Evolutionary conservation across 2,888 invertebrate species (phyloP).

Genomic region (Odontocerum albicorne): DNA sequence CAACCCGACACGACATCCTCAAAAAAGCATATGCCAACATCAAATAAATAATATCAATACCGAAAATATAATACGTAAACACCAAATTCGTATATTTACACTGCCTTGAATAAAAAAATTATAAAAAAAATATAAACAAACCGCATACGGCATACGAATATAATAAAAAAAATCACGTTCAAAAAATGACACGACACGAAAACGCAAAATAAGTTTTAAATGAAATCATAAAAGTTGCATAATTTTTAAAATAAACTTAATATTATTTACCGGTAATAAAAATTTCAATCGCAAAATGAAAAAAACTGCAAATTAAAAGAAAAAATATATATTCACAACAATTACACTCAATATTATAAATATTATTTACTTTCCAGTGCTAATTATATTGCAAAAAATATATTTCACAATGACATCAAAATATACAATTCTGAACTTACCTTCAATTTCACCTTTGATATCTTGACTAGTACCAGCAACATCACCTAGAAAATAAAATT

Average conservation of each 20-base stretch:
- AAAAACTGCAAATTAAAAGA: constrained; percentile 6
- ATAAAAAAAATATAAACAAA: background rate
- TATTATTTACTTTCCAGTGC: background rate
- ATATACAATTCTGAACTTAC: too few relatives aligned
- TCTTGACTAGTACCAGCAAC: constrained; percentile 33
- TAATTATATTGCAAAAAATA: background rate
- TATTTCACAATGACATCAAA: too few relatives aligned
- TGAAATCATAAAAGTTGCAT: background rate
- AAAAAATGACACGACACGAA: background rate
- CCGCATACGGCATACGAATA: background rate
- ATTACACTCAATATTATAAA: background rate
- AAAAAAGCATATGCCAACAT: constrained; percentile 33
- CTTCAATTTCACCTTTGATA: constrained; percentile 33
- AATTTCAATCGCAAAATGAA: constrained; percentile 1
- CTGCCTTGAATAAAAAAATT: background rate
- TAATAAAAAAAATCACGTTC: background rate
- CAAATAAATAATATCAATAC: background rate
- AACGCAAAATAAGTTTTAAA: too few relatives aligned
- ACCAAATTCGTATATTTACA: too few relatives aligned
- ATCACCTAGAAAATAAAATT: constrained; percentile 28
- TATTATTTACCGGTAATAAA: background rate
- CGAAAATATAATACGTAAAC: background rate
- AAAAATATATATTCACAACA: background rate
- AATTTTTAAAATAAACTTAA: background rate
- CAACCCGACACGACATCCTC: constrained; percentile 34